Evolutionary conservation across 2,888 invertebrate genomes (phyloP).

Genomic region (Brachypterus glaber): DNA sequence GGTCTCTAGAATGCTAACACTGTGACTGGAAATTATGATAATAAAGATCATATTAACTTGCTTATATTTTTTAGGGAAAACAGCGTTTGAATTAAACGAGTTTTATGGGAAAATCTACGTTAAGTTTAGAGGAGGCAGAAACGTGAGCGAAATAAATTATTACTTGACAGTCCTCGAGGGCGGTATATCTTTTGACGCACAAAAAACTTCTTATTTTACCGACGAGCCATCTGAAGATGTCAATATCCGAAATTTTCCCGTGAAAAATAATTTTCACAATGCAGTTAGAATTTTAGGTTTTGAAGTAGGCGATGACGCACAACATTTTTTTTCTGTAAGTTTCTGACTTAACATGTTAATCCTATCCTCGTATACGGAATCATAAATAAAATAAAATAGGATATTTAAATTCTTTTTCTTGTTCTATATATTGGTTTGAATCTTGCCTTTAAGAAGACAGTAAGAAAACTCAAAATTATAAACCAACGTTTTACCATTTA

Average conservation of each 20-base stretch:
- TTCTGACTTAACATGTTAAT: too few relatives aligned
- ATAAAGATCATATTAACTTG: not conserved
- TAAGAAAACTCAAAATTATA: too few relatives aligned
- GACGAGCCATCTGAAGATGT: slow-evolving; percentile 32
- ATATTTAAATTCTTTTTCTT: too few relatives aligned
- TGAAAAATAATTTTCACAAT: slow-evolving; percentile 64
- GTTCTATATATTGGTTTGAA: too few relatives aligned
- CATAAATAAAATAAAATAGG: too few relatives aligned
- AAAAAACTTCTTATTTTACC: slow-evolving; percentile 44
- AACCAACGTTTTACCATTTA: too few relatives aligned
- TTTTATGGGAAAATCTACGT: slow-evolving; percentile 49
- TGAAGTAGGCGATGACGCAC: slow-evolving; percentile 52
- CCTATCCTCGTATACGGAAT: too few relatives aligned
- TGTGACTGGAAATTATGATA: too few relatives aligned
- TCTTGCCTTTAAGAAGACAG: too few relatives aligned
- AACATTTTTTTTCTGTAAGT: slow-evolving; percentile 53
- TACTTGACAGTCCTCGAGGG: slow-evolving; percentile 50
- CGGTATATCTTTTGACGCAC: slow-evolving; percentile 48
- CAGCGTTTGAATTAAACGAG: slow-evolving; percentile 45
- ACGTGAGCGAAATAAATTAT: slow-evolving; percentile 54
- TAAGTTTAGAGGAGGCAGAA: slow-evolving; percentile 42
- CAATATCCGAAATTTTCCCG: slow-evolving; percentile 42
- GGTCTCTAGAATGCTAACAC: too few relatives aligned
- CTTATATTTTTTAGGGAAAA: slow-evolving; percentile 42
- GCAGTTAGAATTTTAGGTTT: slow-evolving; percentile 66